Evolutionary conservation across 1,140 invertebrate species (phyloP).

Genomic region (Drosophila ficusphila): DNA sequence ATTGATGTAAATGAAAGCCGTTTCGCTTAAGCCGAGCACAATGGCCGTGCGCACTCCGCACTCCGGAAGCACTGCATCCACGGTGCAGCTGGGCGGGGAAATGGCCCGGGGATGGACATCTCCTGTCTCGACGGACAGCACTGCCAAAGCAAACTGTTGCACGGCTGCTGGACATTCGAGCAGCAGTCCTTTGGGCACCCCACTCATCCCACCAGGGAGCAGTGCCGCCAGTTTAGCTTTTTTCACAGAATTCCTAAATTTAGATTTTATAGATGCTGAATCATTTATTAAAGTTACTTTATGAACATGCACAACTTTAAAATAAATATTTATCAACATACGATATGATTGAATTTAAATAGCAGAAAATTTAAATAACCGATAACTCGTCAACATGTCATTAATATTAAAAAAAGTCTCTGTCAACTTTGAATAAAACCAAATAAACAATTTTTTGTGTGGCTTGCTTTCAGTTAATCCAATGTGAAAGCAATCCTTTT

Average conservation of each 20-base stretch:
- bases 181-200: conserved; percentile 35
- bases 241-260: background rate
- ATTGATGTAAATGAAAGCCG: conserved; percentile 89
- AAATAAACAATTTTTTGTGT: too few species aligned
- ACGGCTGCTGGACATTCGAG: conserved; percentile 49
- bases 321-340: too few species aligned
- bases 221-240: background rate
- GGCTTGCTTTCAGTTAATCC: too few species aligned
- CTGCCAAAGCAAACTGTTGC: conserved; percentile 70
- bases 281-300: too few species aligned
- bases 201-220: background rate
- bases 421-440: too few species aligned
- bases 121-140: conserved; percentile 30
- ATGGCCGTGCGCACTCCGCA: conserved; percentile 90
- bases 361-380: too few species aligned
- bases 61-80: conserved; percentile 91
- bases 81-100: conserved; percentile 87
- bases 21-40: conserved; percentile 88
- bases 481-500: too few species aligned
- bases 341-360: too few species aligned
- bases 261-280: too few species aligned
- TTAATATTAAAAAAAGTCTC: too few species aligned
- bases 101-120: background rate
- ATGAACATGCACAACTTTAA: too few species aligned
- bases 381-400: too few species aligned